These are phyloP conservation scores for Steinernema scapterisci DNA, from an alignment of 2,888 invertebrate species.

Conservation along the genomic window DNA sequence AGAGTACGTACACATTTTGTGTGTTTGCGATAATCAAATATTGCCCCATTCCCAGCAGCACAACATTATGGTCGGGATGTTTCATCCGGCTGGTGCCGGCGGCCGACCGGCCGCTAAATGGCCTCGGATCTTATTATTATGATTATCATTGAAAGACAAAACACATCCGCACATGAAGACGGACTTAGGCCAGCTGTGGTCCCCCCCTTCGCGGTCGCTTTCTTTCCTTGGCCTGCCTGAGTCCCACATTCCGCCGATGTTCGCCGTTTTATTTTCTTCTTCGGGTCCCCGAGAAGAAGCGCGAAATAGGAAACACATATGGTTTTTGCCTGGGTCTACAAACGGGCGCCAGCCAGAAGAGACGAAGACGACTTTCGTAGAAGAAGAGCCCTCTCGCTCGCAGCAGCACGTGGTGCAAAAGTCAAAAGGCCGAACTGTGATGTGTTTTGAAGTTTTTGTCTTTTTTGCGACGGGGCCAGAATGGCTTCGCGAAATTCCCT, in stretches of 20 bases:
- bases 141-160: not conserved
- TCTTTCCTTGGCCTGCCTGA: too few relatives aligned
- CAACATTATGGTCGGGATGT: not conserved
- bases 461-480: not conserved
- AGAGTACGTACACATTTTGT: not conserved
- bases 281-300: not conserved
- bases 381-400: too few relatives aligned
- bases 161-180: not conserved
- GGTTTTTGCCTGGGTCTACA: not conserved
- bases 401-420: not conserved
- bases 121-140: not conserved
- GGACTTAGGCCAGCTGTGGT: not conserved
- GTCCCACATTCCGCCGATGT: too few relatives aligned
- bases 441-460: conserved; percentile 7
- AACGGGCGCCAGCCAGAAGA: too few relatives aligned
- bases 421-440: not conserved
- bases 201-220: too few relatives aligned
- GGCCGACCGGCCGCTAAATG: not conserved
- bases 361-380: too few relatives aligned
- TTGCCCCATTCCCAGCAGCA: not conserved
- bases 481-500: not conserved
- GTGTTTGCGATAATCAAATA: conserved; percentile 5
- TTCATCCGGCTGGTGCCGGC: not conserved
- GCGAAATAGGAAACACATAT: not conserved
- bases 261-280: too few relatives aligned